Percentiles rank a stretch among this genome's conserved stretches.
Conservation (phyloP, 2,113 vertebrate species). For the Aegotheles bennettii region DNA sequence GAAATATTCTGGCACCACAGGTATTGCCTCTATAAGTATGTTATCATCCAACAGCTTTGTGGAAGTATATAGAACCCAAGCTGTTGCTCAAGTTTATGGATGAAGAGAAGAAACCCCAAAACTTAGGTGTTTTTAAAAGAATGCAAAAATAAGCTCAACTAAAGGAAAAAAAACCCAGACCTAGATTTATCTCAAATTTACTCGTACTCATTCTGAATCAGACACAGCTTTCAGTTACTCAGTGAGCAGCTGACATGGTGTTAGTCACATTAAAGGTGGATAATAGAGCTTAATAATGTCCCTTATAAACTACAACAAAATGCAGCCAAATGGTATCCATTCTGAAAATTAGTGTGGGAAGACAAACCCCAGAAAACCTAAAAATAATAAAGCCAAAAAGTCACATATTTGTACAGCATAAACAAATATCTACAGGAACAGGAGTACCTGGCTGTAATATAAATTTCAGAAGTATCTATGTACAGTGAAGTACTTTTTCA, state of each 20-base stretch:
- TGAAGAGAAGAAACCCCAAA: not conserved
- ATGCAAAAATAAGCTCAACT: not conserved
- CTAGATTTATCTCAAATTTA: not conserved
- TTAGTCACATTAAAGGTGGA: not conserved
- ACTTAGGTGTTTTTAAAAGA: not conserved
- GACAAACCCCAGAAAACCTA: not conserved
- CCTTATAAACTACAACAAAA: not conserved
- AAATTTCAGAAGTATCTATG: not conserved
- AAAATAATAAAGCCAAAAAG: not conserved
- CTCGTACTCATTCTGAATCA: not conserved
- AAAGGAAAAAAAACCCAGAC: not conserved
- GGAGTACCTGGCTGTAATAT: not conserved
- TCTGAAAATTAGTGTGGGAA: not conserved
- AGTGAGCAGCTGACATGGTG: not conserved
- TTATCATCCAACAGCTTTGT: not conserved
- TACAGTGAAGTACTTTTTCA: not conserved
- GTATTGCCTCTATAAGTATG: not conserved
- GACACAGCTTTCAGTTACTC: not conserved
- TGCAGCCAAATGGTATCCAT: fast-evolving
- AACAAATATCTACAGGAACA: not conserved
- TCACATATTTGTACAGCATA: not conserved
- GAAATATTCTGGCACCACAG: not conserved
- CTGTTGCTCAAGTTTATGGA: not conserved
- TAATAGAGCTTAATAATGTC: not conserved
- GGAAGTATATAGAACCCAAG: not conserved